A percentile compares a stretch with the other conserved stretches of the same genome.
phyloP scores from a whole-genome alignment of 2,888 invertebrate genomes.

The Cephus spinipes region DNA sequence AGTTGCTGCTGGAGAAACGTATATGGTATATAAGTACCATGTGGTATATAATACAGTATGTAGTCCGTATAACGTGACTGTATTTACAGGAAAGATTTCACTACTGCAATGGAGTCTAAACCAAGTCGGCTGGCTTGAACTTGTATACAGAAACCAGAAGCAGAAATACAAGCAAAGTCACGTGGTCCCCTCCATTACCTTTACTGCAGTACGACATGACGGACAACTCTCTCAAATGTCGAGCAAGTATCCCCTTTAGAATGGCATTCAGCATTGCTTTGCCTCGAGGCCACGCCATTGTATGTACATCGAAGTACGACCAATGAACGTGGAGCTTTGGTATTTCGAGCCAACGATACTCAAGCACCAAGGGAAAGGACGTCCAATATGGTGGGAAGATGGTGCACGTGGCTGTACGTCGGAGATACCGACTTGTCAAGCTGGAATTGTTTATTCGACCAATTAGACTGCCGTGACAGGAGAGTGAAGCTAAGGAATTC shows the following conservation, averaged over 20 bases:
- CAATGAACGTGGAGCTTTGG: not conserved
- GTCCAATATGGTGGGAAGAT: not conserved
- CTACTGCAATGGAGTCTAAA: not conserved
- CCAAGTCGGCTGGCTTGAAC: not conserved
- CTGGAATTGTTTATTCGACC: constrained; percentile 15
- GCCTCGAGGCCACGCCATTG: not conserved
- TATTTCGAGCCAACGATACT: not conserved
- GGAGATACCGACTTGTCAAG: not conserved
- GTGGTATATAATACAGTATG: not conserved
- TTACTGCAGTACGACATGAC: not conserved
- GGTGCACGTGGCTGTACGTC: not conserved
- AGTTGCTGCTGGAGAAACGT: not conserved
- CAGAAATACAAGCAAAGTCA: not conserved
- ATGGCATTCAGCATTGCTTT: not conserved
- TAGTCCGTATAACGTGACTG: not conserved
- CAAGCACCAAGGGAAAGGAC: not conserved
- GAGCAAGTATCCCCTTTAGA: not conserved
- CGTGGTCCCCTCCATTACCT: not conserved
- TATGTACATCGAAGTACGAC: not conserved
- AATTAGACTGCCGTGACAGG: constrained; percentile 11
- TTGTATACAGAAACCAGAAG: not conserved
- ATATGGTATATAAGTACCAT: not conserved
- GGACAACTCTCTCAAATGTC: not conserved
- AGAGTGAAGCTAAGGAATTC: not conserved
- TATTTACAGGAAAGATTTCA: not conserved